A percentile compares a stretch with the other conserved stretches of the same genome.
These are phyloP conservation scores for Sinotaia quadrata DNA, from an alignment of 2,888 invertebrate genomes.

Conservation along the genomic window DNA sequence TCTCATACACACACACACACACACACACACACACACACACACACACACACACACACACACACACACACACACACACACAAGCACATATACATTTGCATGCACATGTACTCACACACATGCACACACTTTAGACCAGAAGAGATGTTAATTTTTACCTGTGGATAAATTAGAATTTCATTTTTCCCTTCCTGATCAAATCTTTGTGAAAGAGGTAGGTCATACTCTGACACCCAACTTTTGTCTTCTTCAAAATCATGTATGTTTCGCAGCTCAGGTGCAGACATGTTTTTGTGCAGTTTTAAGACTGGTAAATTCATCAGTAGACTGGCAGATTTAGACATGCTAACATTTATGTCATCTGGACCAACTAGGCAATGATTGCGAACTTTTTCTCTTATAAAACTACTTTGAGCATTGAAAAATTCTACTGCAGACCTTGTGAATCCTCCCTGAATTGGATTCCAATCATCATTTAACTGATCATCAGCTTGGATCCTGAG, in stretches of 20 bases:
- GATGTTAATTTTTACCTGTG: not conserved
- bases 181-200: not conserved
- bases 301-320: not conserved
- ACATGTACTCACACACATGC: not conserved
- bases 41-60: constrained; percentile 5
- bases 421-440: not conserved
- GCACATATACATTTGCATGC: not conserved
- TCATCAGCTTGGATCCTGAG: no score
- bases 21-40: constrained; percentile 10
- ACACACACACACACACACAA: constrained; percentile 4
- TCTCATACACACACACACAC: no score
- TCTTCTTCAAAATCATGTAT: not conserved
- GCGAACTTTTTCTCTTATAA: not conserved
- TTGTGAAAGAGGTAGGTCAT: not conserved
- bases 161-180: not conserved
- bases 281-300: not conserved
- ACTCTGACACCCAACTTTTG: not conserved
- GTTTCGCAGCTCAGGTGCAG: not conserved
- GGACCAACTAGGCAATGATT: not conserved
- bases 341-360: not conserved
- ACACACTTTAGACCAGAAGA: not conserved
- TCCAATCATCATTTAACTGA: no score
- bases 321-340: not conserved
- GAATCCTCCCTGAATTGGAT: no score
- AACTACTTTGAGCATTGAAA: not conserved